Conservation (phyloP, 2,113 vertebrate genomes). For the Thermophis baileyi region DNA sequence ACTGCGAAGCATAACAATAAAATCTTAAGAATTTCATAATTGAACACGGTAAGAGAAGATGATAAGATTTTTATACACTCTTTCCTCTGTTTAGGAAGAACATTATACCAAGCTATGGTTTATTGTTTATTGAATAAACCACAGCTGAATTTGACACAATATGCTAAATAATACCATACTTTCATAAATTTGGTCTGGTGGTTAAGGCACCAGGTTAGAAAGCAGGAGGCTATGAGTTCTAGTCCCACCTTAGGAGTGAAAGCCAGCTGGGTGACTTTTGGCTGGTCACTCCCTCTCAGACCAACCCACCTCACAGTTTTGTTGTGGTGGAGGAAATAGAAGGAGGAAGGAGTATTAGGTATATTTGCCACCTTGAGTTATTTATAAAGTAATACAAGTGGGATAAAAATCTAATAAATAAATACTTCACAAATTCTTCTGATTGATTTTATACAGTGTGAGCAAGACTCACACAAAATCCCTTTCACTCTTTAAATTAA, state of each 20-base stretch:
- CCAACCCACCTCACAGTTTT: background rate
- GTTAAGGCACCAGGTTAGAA: background rate
- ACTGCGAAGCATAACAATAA: background rate
- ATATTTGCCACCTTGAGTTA: background rate
- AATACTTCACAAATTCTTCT: background rate
- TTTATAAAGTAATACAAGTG: background rate
- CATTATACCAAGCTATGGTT: background rate
- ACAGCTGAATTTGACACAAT: background rate
- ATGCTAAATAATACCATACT: background rate
- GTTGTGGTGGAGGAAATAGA: background rate
- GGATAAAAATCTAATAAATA: background rate
- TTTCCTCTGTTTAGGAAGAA: background rate
- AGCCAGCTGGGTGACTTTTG: background rate
- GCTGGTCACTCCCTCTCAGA: background rate
- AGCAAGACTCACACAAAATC: background rate
- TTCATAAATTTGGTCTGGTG: background rate
- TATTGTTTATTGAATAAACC: background rate
- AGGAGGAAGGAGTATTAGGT: background rate
- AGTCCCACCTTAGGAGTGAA: background rate
- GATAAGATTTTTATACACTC: background rate
- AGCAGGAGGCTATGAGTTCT: background rate
- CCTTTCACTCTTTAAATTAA: background rate
- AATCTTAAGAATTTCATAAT: background rate
- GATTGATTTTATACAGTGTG: background rate
- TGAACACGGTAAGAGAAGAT: background rate